These are phyloP conservation scores for Heliconius sara DNA, from an alignment of 2,888 invertebrate genomes.

Conservation along the genomic window DNA sequence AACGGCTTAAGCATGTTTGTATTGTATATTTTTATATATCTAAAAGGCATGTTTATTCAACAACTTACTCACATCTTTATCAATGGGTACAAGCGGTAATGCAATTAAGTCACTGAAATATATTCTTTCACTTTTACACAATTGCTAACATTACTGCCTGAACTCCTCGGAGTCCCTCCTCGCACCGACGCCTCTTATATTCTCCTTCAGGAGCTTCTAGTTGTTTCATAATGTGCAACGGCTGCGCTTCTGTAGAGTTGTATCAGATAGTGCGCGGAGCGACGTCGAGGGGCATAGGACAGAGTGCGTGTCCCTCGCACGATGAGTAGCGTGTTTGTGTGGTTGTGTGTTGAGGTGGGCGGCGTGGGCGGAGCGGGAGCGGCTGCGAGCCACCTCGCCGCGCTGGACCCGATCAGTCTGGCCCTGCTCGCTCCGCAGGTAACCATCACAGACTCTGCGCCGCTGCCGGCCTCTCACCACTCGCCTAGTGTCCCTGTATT, in stretches of 20 bases:
- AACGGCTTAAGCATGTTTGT: constrained; percentile 80
- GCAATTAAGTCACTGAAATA: constrained; percentile 72
- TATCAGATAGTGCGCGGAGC: constrained; percentile 60
- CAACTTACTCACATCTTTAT: constrained; percentile 74
- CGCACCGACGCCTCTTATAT: constrained; percentile 61
- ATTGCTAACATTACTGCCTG: constrained; percentile 73
- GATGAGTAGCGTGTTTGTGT: constrained; percentile 83
- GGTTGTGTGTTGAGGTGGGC: constrained; percentile 85
- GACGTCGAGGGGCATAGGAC: constrained; percentile 59
- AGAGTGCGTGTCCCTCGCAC: constrained; percentile 68
- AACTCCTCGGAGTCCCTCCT: constrained; percentile 69
- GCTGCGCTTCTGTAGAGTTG: constrained; percentile 49
- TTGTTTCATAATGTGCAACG: constrained; percentile 46
- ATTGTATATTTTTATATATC: constrained; percentile 62
- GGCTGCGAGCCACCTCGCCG: constrained; percentile 83
- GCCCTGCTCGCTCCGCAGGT: constrained; percentile 83
- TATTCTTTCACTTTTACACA: constrained; percentile 72
- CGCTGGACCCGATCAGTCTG: constrained; percentile 83
- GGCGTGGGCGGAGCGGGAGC: constrained; percentile 83
- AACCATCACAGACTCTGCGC: constrained; percentile 61
- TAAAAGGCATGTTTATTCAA: constrained; percentile 78
- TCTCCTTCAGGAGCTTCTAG: constrained; percentile 47
- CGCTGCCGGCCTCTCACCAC: constrained; percentile 59
- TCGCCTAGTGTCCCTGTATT: constrained; percentile 41
- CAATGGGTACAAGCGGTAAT: constrained; percentile 76